These are phyloP conservation scores for Ophion slaviceki DNA, from an alignment of 2,888 invertebrate genomes.

Conservation along the genomic window DNA sequence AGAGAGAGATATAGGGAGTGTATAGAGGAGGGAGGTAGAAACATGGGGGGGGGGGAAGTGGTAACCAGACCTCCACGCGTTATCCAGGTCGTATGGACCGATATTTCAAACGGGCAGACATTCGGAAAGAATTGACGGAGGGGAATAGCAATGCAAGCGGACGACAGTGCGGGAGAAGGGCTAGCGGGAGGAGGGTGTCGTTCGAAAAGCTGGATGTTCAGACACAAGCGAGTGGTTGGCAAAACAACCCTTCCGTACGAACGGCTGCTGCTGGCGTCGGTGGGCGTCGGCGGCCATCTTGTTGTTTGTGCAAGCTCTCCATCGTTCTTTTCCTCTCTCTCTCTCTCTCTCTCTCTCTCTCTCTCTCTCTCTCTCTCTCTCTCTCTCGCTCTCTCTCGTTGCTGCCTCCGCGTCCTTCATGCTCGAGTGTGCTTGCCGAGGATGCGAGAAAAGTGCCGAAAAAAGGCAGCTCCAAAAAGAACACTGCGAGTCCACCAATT, in stretches of 20 bases:
- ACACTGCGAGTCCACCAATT: constrained; percentile 42
- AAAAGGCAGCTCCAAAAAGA: constrained; percentile 51
- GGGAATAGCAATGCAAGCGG: constrained; percentile 57
- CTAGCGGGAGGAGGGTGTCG: constrained; percentile 7
- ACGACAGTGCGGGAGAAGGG: constrained; percentile 42
- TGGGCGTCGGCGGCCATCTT: constrained; percentile 79
- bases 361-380: constrained; percentile 73
- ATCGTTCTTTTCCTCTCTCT: constrained; percentile 69
- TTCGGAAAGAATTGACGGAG: constrained; percentile 79
- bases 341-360: constrained; percentile 71
- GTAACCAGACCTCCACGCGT: constrained; percentile 56
- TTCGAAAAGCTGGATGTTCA: constrained; percentile 64
- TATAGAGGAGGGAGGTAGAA: constrained; percentile 14
- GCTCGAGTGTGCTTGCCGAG: constrained; percentile 68
- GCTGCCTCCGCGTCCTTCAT: constrained; percentile 72
- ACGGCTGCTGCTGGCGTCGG: constrained; percentile 72
- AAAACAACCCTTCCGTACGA: constrained; percentile 79
- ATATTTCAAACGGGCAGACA: constrained; percentile 80
- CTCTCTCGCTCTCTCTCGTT: constrained; percentile 71
- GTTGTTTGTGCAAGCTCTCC: constrained; percentile 81
- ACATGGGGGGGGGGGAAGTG: constrained; percentile 27
- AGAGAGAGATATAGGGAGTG: neutral
- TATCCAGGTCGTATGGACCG: constrained; percentile 69
- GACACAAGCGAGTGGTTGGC: constrained; percentile 69
- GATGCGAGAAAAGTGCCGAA: constrained; percentile 60